These are phyloP conservation scores for Valencia hispanica DNA, from an alignment of 2,797 vertebrate genomes.

Conservation along the genomic window DNA sequence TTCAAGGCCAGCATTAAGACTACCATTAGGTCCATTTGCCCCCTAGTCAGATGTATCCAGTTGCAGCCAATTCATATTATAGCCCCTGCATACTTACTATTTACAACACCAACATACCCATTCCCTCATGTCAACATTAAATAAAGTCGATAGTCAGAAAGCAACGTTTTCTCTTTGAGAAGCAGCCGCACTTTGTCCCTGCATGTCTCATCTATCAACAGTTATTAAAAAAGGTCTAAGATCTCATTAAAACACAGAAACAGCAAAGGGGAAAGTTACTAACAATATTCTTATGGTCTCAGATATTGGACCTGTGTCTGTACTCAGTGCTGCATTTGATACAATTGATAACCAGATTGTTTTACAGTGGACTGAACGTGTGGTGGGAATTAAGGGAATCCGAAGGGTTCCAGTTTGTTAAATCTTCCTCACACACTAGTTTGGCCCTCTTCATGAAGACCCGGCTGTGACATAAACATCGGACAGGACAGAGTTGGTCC, in stretches of 20 bases:
- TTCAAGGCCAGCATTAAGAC: constrained; percentile 79
- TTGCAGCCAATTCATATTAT: constrained; percentile 82
- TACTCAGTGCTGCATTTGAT: background rate
- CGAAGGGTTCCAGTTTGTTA: background rate
- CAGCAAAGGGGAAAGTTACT: background rate
- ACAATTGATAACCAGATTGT: background rate
- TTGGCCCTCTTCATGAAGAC: background rate
- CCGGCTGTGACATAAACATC: background rate
- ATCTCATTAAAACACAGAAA: background rate
- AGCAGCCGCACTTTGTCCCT: constrained; percentile 37
- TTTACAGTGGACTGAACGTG: background rate
- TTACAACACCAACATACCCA: constrained; percentile 75
- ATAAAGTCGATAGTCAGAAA: constrained; percentile 58
- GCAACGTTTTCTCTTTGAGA: constrained; percentile 42
- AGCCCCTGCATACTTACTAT: constrained; percentile 72
- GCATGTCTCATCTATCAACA: constrained; percentile 8
- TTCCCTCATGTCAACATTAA: constrained; percentile 69
- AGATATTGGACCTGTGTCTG: background rate
- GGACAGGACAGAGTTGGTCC: too few relatives aligned
- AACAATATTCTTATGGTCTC: background rate
- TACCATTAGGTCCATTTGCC: constrained; percentile 78
- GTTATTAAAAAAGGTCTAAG: constrained; percentile 5
- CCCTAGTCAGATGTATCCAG: constrained; percentile 79
- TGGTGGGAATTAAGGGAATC: background rate
- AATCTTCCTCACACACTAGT: too few relatives aligned